Percentiles rank a stretch among this genome's conserved stretches.
These are phyloP conservation scores for Pseudoips prasinana DNA, from an alignment of 2,888 invertebrate genomes.

Conservation along the genomic window DNA sequence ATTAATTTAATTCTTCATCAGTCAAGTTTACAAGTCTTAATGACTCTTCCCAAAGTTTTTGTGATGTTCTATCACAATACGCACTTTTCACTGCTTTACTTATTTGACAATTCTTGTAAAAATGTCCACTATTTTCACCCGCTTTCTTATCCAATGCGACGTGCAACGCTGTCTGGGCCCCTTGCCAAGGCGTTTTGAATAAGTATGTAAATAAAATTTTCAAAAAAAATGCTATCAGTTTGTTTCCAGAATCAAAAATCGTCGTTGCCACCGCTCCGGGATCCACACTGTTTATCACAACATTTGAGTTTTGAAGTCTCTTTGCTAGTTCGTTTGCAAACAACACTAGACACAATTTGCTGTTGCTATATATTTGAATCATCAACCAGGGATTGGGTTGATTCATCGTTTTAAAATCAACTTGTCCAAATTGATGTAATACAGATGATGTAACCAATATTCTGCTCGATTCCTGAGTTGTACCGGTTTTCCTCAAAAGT, in stretches of 20 bases:
- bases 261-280: conserved; percentile 90
- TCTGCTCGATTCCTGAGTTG: conserved; percentile 82
- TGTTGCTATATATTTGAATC: conserved; percentile 73
- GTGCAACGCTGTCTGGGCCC: conserved; percentile 88
- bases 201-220: conserved; percentile 71
- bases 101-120: conserved; percentile 87
- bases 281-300: conserved; percentile 90
- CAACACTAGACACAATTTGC: conserved; percentile 87
- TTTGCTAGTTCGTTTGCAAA: conserved; percentile 86
- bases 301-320: conserved; percentile 81
- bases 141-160: conserved; percentile 77
- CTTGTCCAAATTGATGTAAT: conserved; percentile 83
- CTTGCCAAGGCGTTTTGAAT: conserved; percentile 87
- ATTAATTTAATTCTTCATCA: conserved; percentile 2
- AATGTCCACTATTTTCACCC: conserved; percentile 84
- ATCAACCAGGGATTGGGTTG: conserved; percentile 76
- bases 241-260: conserved; percentile 81
- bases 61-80: conserved; percentile 70
- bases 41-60: conserved; percentile 31
- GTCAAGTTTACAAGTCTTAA: conserved; percentile 8
- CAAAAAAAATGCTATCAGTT: conserved; percentile 71
- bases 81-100: conserved; percentile 74
- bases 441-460: conserved; percentile 89
- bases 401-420: conserved; percentile 84
- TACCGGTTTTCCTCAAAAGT: conserved; percentile 82